phyloP scores from a whole-genome alignment of 1,140 invertebrate genomes.

The Papilio aristodemus region DNA sequence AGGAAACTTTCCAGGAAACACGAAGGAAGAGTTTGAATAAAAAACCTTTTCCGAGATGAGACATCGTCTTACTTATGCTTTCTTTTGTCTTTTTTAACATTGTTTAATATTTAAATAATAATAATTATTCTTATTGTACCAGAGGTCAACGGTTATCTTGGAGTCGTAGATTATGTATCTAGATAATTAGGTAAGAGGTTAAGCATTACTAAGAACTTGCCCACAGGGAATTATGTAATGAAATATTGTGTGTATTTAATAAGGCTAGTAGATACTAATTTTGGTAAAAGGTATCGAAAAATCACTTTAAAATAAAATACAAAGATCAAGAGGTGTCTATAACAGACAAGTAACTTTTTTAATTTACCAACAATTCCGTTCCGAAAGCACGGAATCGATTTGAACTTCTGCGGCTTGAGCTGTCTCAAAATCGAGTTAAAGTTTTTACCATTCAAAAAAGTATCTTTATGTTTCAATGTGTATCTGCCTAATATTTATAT shows the following conservation, averaged over 20 bases:
- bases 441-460: not conserved
- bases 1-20: slow-evolving; percentile 5
- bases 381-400: not conserved
- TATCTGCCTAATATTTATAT: no score
- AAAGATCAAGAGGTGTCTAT: not conserved
- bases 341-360: slow-evolving; percentile 2
- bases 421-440: not conserved
- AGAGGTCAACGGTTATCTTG: no score
- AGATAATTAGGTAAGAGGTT: no score
- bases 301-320: not conserved
- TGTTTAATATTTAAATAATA: not conserved
- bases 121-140: no score
- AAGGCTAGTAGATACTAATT: no score
- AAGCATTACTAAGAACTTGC: no score
- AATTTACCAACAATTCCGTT: not conserved
- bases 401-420: not conserved
- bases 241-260: no score
- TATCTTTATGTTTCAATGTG: not conserved
- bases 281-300: no score
- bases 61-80: not conserved
- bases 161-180: no score
- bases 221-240: no score
- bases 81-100: not conserved
- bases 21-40: not conserved
- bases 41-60: not conserved